Evolutionary conservation across 2,888 invertebrate species (phyloP).

Genomic region (Agrenia bidenticulata): DNA sequence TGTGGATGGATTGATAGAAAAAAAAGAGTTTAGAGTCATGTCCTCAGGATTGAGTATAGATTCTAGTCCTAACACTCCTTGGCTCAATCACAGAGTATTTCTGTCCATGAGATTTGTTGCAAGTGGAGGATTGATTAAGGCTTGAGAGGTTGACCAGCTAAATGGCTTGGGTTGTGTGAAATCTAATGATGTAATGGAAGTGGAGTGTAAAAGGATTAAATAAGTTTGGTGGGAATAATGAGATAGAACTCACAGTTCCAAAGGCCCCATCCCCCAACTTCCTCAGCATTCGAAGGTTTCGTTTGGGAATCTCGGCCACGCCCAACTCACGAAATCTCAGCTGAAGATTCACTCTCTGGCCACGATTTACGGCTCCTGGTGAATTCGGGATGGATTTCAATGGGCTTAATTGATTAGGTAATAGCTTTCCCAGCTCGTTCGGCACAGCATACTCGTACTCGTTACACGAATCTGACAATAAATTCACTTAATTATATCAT

Average conservation of each 20-base stretch:
- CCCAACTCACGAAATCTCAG: constrained; percentile 55
- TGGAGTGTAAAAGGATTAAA: constrained; percentile 37
- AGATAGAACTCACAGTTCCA: constrained; percentile 69
- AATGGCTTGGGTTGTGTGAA: no score
- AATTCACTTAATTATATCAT: constrained; percentile 37
- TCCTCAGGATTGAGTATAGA: no score
- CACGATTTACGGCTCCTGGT: constrained; percentile 44
- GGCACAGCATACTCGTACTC: constrained; percentile 48
- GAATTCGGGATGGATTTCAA: constrained; percentile 50
- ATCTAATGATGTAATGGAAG: constrained; percentile 7
- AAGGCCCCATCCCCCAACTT: constrained; percentile 86
- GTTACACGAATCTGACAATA: constrained; percentile 47
- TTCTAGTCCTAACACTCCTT: no score
- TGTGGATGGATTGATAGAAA: no score
- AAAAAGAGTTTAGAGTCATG: no score
- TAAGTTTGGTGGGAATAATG: background rate
- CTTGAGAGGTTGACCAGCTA: no score
- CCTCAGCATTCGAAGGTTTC: constrained; percentile 79
- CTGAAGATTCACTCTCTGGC: constrained; percentile 38
- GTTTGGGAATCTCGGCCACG: constrained; percentile 78
- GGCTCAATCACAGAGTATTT: no score
- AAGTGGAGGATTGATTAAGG: no score
- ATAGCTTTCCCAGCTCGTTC: constrained; percentile 50
- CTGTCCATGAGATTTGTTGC: no score
- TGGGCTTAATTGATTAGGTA: constrained; percentile 52